A percentile compares a stretch with the other conserved stretches of the same genome.
These are phyloP conservation scores for Numenius phaeopus DNA, from an alignment of 2,797 vertebrate species.

Conservation along the genomic window DNA sequence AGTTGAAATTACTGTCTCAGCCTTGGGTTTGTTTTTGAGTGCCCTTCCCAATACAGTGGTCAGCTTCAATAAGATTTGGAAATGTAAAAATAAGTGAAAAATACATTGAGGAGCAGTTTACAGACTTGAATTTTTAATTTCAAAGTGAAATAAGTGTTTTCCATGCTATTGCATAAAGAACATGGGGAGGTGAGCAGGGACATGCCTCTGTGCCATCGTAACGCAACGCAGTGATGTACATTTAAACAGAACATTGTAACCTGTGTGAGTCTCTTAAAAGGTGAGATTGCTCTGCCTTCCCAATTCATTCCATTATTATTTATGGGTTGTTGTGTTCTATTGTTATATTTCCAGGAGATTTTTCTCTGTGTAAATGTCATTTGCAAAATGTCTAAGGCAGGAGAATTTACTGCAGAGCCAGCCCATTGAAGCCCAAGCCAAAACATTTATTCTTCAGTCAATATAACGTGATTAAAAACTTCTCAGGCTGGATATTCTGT, in stretches of 20 bases:
- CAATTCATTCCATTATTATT: not conserved
- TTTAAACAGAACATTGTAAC: not conserved
- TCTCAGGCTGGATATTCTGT: not conserved
- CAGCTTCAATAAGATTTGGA: not conserved
- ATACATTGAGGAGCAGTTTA: not conserved
- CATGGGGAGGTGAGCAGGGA: not conserved
- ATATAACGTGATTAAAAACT: not conserved
- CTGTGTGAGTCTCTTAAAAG: not conserved
- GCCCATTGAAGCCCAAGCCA: not conserved
- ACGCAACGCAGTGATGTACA: not conserved
- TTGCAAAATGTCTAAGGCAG: not conserved
- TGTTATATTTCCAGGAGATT: not conserved
- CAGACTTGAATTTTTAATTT: not conserved
- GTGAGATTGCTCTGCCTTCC: not conserved
- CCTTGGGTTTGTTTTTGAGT: not conserved
- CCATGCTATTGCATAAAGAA: not conserved
- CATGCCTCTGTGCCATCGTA: not conserved
- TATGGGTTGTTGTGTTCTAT: not conserved
- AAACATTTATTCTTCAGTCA: not conserved
- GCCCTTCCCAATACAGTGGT: not conserved
- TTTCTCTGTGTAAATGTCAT: not conserved
- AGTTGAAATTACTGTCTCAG: not conserved
- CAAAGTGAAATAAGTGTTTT: not conserved
- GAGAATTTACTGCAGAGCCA: not conserved
- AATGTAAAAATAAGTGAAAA: not conserved